A percentile compares a stretch with the other conserved stretches of the same genome.
Conservation (phyloP, 2,113 vertebrate species). For the Mesitornis unicolor region DNA sequence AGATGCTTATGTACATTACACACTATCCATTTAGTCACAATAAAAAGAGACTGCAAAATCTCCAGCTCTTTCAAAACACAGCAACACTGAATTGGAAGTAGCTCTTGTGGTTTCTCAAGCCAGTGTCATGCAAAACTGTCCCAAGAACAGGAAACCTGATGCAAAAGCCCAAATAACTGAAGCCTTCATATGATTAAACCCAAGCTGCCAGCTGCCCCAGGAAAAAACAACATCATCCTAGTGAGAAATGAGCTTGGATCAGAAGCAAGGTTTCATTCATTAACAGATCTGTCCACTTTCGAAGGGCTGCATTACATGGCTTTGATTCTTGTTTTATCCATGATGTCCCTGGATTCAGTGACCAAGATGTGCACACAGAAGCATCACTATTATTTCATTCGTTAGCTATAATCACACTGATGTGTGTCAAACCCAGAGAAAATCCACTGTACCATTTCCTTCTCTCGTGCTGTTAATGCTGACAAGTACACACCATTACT, state of each 20-base stretch:
- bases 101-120: background rate
- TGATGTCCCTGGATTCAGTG: background rate
- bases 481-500: background rate
- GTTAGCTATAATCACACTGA: background rate
- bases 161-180: background rate
- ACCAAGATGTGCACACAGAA: background rate
- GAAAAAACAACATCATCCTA: background rate
- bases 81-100: background rate
- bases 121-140: background rate
- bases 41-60: background rate
- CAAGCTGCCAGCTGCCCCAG: background rate
- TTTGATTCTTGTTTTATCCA: background rate
- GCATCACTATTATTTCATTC: background rate
- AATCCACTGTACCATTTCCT: background rate
- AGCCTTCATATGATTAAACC: background rate
- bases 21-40: background rate
- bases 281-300: background rate
- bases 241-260: background rate
- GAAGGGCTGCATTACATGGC: background rate
- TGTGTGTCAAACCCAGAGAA: background rate
- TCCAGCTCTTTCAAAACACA: background rate
- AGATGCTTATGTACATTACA: background rate
- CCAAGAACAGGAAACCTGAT: background rate
- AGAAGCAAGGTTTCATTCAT: background rate
- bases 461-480: background rate